A percentile compares a stretch with the other conserved stretches of the same genome.
Conservation (phyloP, 2,797 vertebrate genomes). For the Epinephelus awoara region DNA sequence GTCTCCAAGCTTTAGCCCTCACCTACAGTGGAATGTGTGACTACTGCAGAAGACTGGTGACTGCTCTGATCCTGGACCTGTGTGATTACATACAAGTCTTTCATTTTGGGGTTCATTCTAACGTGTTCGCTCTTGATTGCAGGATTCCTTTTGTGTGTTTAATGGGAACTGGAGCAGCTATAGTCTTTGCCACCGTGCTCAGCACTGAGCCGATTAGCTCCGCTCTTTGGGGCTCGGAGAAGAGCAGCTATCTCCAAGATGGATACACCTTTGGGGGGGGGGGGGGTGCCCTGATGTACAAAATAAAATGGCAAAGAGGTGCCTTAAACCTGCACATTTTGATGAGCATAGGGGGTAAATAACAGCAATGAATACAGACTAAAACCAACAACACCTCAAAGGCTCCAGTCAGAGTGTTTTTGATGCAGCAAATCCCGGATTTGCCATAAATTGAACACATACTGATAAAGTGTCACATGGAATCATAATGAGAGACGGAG, state of each 20-base stretch:
- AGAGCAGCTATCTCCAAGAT: not conserved
- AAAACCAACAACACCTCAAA: slow-evolving; percentile 31
- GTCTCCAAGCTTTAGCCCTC: slow-evolving; percentile 8
- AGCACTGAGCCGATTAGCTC: slow-evolving; percentile 48
- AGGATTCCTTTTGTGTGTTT: slow-evolving; percentile 7
- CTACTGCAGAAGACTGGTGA: not conserved
- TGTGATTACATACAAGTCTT: not conserved
- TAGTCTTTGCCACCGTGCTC: slow-evolving; percentile 5
- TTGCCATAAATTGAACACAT: slow-evolving; percentile 34
- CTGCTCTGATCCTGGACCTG: not conserved
- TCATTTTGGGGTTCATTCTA: slow-evolving; percentile 13
- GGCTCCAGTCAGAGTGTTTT: slow-evolving; percentile 27
- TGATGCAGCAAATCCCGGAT: slow-evolving; percentile 46
- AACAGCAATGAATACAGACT: slow-evolving; percentile 36
- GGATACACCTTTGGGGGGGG: not conserved
- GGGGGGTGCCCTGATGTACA: not conserved
- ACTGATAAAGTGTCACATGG: slow-evolving; percentile 24
- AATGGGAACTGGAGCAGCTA: slow-evolving; percentile 44
- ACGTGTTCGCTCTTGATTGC: slow-evolving; percentile 25
- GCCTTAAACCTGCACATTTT: slow-evolving; percentile 22
- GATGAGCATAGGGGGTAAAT: slow-evolving; percentile 25
- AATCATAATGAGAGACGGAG: slow-evolving; percentile 34
- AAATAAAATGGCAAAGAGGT: slow-evolving; percentile 16
- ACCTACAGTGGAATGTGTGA: slow-evolving; percentile 14
- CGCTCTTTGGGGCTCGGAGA: slow-evolving; percentile 21